A percentile compares a stretch with the other conserved stretches of the same genome.
These are phyloP conservation scores for Bugula neritina DNA, from an alignment of 2,888 invertebrate species.

Conservation along the genomic window DNA sequence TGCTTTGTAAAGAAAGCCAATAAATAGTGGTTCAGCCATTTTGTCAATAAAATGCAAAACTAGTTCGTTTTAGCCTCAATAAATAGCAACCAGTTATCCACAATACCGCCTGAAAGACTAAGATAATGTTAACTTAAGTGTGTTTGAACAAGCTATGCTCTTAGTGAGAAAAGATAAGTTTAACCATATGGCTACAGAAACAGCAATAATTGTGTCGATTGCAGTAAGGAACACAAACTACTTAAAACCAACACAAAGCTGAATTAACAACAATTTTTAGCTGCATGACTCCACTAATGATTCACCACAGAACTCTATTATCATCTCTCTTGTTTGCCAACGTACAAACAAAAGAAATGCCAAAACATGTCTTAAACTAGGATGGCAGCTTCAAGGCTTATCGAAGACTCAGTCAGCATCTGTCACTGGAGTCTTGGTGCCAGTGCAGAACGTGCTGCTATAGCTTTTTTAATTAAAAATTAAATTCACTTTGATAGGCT, in stretches of 20 bases:
- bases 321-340: neutral
- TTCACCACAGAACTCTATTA: neutral
- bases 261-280: neutral
- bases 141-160: slow-evolving; percentile 9
- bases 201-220: neutral
- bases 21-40: slow-evolving; percentile 26
- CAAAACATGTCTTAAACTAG: too few species aligned
- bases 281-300: neutral
- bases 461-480: too few species aligned
- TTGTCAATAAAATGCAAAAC: slow-evolving; percentile 27
- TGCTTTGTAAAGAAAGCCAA: slow-evolving; percentile 26
- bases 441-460: too few species aligned
- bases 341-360: neutral
- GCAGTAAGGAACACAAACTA: slow-evolving; percentile 1
- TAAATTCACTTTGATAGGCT: too few species aligned
- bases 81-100: neutral
- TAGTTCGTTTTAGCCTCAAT: slow-evolving; percentile 20
- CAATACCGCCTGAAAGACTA: slow-evolving; percentile 1
- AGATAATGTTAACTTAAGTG: slow-evolving; percentile 13
- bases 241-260: slow-evolving; percentile 15
- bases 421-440: too few species aligned
- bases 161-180: slow-evolving; percentile 25
- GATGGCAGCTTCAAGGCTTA: too few species aligned
- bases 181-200: slow-evolving; percentile 20
- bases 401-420: too few species aligned